Percentiles rank a stretch among this genome's conserved stretches.
Conservation (phyloP, 2,113 vertebrate species). For the Peromyscus leucopus region DNA sequence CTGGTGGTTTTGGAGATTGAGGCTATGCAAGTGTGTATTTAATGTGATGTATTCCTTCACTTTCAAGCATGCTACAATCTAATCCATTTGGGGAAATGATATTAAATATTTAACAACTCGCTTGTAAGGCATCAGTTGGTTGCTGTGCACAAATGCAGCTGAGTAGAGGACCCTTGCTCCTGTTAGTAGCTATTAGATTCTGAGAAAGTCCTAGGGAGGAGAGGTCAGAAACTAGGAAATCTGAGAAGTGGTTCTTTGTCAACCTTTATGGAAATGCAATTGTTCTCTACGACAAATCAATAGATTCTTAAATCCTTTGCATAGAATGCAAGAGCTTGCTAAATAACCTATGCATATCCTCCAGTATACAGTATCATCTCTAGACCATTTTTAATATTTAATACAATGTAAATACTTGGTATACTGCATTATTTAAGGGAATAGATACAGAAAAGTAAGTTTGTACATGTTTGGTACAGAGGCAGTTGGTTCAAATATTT, state of each 20-base stretch:
- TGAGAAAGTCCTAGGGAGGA: not conserved
- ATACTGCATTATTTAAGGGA: not conserved
- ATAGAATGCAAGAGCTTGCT: not conserved
- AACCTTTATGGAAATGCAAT: not conserved
- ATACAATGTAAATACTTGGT: not conserved
- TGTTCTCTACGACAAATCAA: not conserved
- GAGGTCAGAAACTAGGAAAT: not conserved
- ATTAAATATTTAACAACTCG: not conserved
- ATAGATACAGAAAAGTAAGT: not conserved
- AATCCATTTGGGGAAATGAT: not conserved
- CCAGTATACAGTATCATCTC: not conserved
- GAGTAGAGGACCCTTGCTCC: not conserved
- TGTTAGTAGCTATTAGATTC: not conserved
- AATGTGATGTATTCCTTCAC: not conserved
- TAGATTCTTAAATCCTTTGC: not conserved
- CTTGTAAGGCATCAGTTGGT: not conserved
- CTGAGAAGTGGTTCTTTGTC: not conserved
- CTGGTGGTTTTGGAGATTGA: not conserved
- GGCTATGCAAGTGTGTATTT: not conserved
- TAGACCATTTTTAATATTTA: not conserved
- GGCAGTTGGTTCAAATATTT: not conserved
- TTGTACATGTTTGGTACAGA: not conserved
- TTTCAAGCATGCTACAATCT: not conserved
- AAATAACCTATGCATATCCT: not conserved
- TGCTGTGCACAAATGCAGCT: not conserved